Evolutionary conservation across 2,888 invertebrate genomes (phyloP).

Genomic region (Arctia plantaginis): DNA sequence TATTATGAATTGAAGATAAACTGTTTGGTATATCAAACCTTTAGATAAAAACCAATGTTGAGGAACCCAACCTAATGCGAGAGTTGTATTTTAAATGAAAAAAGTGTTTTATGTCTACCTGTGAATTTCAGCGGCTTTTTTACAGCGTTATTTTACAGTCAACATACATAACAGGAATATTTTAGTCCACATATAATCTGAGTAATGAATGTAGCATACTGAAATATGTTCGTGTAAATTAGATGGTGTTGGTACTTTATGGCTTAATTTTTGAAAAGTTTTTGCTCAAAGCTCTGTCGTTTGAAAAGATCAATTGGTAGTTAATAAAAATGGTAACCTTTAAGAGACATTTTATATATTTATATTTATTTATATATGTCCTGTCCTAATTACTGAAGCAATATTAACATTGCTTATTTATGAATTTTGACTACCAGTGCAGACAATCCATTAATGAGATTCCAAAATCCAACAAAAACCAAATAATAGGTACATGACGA

Average conservation of each 20-base stretch:
- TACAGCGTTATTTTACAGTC: too few relatives aligned
- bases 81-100: too few relatives aligned
- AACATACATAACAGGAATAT: too few relatives aligned
- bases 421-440: neutral
- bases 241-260: too few relatives aligned
- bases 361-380: neutral
- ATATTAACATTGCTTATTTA: neutral
- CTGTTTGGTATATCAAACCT: too few relatives aligned
- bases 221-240: too few relatives aligned
- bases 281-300: neutral
- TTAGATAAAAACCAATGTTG: too few relatives aligned
- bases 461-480: constrained; percentile 15
- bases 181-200: too few relatives aligned
- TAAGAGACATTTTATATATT: neutral
- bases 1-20: neutral
- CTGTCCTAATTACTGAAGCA: neutral
- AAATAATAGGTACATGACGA: constrained; percentile 40
- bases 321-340: neutral
- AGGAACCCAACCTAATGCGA: too few relatives aligned
- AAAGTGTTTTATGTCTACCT: too few relatives aligned
- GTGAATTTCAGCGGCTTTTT: too few relatives aligned
- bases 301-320: neutral
- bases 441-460: neutral
- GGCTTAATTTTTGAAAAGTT: neutral
- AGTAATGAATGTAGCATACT: too few relatives aligned